Evolutionary conservation across 2,888 invertebrate species (phyloP), one percentile per base, ranked within the genome.

Genomic region (Tholera decimalis): DNA sequence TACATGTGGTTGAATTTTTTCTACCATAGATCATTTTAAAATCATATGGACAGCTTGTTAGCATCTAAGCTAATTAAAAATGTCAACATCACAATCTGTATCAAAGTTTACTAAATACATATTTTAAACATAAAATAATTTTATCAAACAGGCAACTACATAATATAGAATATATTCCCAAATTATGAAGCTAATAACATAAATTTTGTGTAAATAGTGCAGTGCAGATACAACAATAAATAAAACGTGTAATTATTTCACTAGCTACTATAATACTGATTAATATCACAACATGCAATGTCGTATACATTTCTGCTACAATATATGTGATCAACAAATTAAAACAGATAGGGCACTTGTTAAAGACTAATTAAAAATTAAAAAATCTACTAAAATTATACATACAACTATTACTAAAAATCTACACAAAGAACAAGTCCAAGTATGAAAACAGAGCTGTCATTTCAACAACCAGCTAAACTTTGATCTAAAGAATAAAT

Each of bases 151-250:
- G 15, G 72, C 51, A 60, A 70, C 51, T 56, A 47, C 51, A 73
- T 24, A 68, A 73, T 24, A 68, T 20, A 53, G 33, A 44, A 68
- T 18, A 67, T 47, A 65, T 74, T 75, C 77, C 82, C 76, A 71
- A 67, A 74, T 67, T 74, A 73, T 53, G 60, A 81, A 79, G 71
- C 73, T 54, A 53, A 53, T 54, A 60, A 59, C 44, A 74, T 50
- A 69, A 71, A 64, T 51, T 54, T 73, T 63, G 82, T 78, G 82
- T 76, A 47, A 66, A 35, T 15, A 83, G 85, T 87, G 87, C 86
- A 77, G 87, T 87, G 87, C 83, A 68, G 26, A 83, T 71, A 74
- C 44, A 66, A 15, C 44, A 66, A 76, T 76, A 71, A 71, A 76
- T 64, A 69, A 43, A 39, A 53, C 46, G 71, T 71, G 76, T 58